Conservation (phyloP, 2,113 vertebrate species). For the Caloenas nicobarica region DNA sequence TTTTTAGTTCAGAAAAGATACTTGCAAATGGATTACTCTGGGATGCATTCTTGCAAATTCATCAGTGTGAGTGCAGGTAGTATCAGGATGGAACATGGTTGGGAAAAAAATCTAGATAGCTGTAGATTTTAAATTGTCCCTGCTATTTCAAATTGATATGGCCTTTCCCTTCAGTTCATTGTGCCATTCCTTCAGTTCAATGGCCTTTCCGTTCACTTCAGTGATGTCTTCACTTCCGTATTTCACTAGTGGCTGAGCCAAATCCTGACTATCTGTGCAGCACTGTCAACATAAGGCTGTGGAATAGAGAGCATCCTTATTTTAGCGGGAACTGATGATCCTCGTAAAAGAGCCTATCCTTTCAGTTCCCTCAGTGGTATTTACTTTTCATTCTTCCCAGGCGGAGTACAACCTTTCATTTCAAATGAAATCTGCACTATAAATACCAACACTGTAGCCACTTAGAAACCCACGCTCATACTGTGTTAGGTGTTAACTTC, state of each 20-base stretch:
- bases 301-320: not conserved
- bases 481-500: not conserved
- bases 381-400: not conserved
- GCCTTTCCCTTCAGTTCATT: not conserved
- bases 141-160: not conserved
- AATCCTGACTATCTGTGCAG: not conserved
- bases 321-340: not conserved
- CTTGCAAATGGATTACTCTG: conserved; percentile 20
- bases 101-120: not conserved
- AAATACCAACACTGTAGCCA: not conserved
- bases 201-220: not conserved
- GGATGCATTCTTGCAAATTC: not conserved
- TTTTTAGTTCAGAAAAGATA: conserved; percentile 43
- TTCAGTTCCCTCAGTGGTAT: not conserved
- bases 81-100: not conserved
- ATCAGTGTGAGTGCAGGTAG: not conserved
- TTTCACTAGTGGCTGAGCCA: not conserved
- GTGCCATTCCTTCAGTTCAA: not conserved
- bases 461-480: not conserved
- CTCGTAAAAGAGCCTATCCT: not conserved
- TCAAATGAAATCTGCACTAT: not conserved
- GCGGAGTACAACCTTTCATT: not conserved
- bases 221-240: not conserved
- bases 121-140: not conserved
- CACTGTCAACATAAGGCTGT: not conserved